Evolutionary conservation across 2,888 invertebrate genomes (phyloP).

Genomic region (Pemphredon lugubris): DNA sequence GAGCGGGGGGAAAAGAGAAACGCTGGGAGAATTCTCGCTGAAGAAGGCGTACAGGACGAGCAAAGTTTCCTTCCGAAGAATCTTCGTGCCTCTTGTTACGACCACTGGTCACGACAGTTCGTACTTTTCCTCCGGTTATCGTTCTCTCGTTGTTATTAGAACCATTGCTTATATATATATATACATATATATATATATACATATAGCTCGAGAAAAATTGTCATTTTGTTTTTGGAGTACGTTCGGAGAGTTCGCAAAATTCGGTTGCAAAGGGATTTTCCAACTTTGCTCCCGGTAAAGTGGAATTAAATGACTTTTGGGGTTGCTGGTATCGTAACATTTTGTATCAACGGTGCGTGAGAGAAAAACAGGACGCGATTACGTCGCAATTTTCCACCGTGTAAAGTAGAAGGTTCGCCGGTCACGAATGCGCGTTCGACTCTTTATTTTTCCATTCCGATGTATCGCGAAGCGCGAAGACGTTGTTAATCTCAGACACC

Average conservation of each 20-base stretch:
- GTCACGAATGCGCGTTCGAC: too few relatives aligned
- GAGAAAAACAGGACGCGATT: too few relatives aligned
- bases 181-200: too few relatives aligned
- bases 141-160: conserved; percentile 38
- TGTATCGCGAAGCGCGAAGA: too few relatives aligned
- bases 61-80: conserved; percentile 39
- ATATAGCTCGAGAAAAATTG: background rate
- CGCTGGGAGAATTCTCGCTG: conserved; percentile 11
- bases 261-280: background rate
- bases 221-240: background rate
- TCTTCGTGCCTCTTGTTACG: conserved; percentile 37
- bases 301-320: too few relatives aligned
- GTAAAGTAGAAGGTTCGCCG: too few relatives aligned
- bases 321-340: too few relatives aligned
- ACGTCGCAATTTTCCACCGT: too few relatives aligned
- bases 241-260: background rate
- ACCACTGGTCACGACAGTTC: conserved; percentile 43
- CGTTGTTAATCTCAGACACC: too few relatives aligned
- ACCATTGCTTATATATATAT: conserved; percentile 25
- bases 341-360: too few relatives aligned
- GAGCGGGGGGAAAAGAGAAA: conserved; percentile 9
- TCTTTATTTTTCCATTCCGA: too few relatives aligned
- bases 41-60: conserved; percentile 30
- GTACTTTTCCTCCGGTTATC: conserved; percentile 37
- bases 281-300: too few relatives aligned